Evolutionary conservation across 2,113 vertebrate genomes (phyloP), one percentile per base, ranked within the genome.

Genomic region (Onychostruthus taczanowskii): DNA sequence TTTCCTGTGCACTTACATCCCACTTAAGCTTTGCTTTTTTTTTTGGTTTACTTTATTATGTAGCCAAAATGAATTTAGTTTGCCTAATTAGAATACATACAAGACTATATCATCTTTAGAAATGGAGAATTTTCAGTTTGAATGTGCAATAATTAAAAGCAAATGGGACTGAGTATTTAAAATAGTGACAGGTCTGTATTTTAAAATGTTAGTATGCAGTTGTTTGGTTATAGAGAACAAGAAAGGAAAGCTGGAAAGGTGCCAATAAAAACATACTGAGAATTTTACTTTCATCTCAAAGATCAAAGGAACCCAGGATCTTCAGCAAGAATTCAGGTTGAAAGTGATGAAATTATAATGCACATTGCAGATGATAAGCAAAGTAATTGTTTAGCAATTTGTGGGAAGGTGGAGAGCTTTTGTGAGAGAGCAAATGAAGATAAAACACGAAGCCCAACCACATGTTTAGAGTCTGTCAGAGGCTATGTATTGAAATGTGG

Each of bases 261-360:
- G 79, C 63, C 53, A 94, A 35, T 59, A 86, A 86, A 94, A 75
- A 47, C 47, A 63, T 87, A 73, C 53, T 81, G 24, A n/a, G n/a
- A 93, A 73, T 59, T 83, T 94, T 83, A 79, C 76, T 96, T 96
- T 88, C 83, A 90, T 96, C 90, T 70, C 6, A 20, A 79, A 93
- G 75, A 97, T 89, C 81, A 96, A 95, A 96, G 33, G 11, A 77
- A 75, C 6, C 13, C 47, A 72, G 7, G 28, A 91, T 94, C 91
- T 92, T 95, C 78, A 81, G 84, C 39, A 89, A 93, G 87, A 92
- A 84, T 64, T 80, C 17, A 76, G 59, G 88, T 82, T 24, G 86
- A 58, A 97, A 92, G 27, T 39, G 43, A 83, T 73, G 31, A 91
- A 95, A 95, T 93, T 81, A 46, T 77, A 89, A 89, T 81, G 79